Percentiles rank a stretch among this genome's conserved stretches.
phyloP scores from a whole-genome alignment of 2,888 invertebrate genomes.

The Nasonia oneida region DNA sequence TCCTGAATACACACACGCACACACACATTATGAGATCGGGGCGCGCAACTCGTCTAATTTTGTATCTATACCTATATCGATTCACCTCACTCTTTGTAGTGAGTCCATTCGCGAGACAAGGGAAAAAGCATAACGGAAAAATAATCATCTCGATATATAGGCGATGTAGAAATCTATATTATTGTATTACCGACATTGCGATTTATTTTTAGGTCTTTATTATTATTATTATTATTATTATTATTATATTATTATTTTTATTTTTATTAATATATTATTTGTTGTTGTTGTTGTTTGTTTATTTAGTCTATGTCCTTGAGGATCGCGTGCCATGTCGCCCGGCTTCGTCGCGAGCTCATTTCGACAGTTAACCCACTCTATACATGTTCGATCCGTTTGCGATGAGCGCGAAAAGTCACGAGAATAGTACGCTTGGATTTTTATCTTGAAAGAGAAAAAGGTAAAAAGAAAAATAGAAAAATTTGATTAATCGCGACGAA shows the following conservation, averaged over 20 bases:
- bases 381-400: not conserved
- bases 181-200: constrained; percentile 32
- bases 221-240: constrained; percentile 57
- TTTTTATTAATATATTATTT: constrained; percentile 73
- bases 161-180: constrained; percentile 44
- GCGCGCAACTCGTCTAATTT: not conserved
- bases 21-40: not conserved
- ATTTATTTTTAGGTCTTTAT: constrained; percentile 41
- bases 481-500: constrained; percentile 64
- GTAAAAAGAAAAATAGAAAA: not conserved
- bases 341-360: constrained; percentile 69
- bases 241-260: constrained; percentile 63
- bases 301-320: constrained; percentile 71
- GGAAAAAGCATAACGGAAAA: constrained; percentile 12
- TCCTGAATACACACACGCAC: not conserved
- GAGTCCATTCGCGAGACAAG: not conserved
- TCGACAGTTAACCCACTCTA: constrained; percentile 16
- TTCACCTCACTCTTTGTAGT: not conserved
- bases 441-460: not conserved
- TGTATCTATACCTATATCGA: not conserved
- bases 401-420: not conserved
- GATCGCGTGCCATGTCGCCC: constrained; percentile 72
- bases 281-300: constrained; percentile 76
- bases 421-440: not conserved
- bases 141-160: constrained; percentile 38